phyloP scores from a whole-genome alignment of 2,113 vertebrate genomes.

The Austrofundulus limnaeus region DNA sequence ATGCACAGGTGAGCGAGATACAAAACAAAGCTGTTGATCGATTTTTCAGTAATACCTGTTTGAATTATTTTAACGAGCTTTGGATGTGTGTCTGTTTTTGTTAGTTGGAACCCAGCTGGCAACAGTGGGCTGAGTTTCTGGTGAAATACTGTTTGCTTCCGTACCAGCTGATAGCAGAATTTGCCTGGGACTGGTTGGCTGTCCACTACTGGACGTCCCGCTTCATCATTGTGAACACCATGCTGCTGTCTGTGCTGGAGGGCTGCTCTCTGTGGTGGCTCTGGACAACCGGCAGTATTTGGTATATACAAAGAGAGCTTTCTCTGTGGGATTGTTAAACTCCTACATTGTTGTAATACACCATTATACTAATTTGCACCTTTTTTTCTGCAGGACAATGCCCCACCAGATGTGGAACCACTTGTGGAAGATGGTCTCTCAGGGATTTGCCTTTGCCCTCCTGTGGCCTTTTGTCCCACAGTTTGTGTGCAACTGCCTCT shows the following conservation, averaged over 20 bases:
- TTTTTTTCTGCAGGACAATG: conserved; percentile 77
- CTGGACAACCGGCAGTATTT: conserved; percentile 84
- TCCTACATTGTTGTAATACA: too few species aligned
- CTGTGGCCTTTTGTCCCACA: conserved; percentile 93
- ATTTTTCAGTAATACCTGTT: background rate
- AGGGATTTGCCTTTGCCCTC: conserved; percentile 86
- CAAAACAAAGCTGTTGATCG: too few species aligned
- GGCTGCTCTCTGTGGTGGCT: conserved; percentile 86
- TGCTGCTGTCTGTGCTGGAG: conserved; percentile 89
- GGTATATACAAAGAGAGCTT: conserved; percentile 66
- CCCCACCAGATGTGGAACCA: conserved; percentile 89
- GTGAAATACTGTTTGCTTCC: conserved; percentile 90
- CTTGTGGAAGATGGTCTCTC: conserved; percentile 88
- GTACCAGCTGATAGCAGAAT: conserved; percentile 93
- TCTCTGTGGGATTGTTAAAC: background rate
- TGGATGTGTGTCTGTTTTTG: background rate
- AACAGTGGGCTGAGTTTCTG: conserved; percentile 90
- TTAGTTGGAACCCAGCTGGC: conserved; percentile 83
- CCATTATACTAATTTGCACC: background rate
- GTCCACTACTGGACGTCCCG: conserved; percentile 95
- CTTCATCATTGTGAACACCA: conserved; percentile 90
- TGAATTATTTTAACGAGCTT: background rate
- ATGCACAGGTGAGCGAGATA: conserved; percentile 83
- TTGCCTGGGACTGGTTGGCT: conserved; percentile 93
- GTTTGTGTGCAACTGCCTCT: conserved; percentile 92